Base-by-base conservation (phyloP, 2,113 vertebrate genomes). In the Pleuronectes platessa region DNA sequence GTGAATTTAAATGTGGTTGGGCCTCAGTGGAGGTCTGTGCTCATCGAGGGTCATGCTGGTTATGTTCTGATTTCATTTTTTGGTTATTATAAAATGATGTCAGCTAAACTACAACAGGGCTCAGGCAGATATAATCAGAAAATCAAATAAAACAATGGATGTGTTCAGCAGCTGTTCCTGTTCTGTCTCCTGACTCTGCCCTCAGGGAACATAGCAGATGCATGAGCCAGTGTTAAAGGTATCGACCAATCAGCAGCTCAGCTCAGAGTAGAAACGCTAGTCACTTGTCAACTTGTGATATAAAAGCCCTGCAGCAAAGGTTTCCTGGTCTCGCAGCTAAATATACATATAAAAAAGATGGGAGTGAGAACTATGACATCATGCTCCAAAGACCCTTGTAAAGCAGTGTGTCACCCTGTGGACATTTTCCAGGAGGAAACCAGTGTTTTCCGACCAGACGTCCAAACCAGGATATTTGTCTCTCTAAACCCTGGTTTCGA, bases 401-500 rank as follows among this genome's bases (percentile, higher is more conserved):
- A 94, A 94, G 85, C 23, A 71, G 76, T 92, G 89, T 91, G 93
- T 93, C 92, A 94, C 78, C 78, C 68, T 31, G 78, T 93, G 92
- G 93, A 91, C 74, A 26, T 63, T 68, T 83, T 94, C 92, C 92
- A 93, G 77, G 76, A 90, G 76, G 85, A 85, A 92, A 93, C 89
- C 68, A 86, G 65, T 76, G 86, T 94, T 94, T 94, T 94, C 94
- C 93, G 79, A 90, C 74, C 61, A 53, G 26, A 61, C 64, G 54
- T 93, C 93, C 91, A 93, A 92, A 84, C 79, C 83, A 74, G 73
- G 85, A 90, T 77, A 83, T 83, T 84, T 88, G 89, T 79, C 74
- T 79, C 81, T 83, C 83, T 81, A 87, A 81, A 87, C 79, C 86
- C 76, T 78, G 56, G 59, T 77, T 84, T 74, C 68, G 74, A 83